These are phyloP conservation scores for Oxyruncus cristatus DNA, from an alignment of 2,113 vertebrate genomes.

Conservation along the genomic window DNA sequence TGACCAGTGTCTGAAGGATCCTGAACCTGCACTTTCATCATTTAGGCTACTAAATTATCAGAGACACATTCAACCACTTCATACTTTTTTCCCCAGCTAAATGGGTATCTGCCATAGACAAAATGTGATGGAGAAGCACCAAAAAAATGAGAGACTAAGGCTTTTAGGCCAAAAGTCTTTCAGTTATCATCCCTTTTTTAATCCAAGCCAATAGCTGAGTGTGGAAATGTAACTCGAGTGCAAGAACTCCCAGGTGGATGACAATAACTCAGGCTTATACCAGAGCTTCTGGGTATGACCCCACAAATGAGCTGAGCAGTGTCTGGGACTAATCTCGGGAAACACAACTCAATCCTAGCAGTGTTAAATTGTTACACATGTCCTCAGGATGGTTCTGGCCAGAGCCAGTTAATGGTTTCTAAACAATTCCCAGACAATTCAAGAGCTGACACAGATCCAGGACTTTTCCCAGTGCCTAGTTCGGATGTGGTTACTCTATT, in stretches of 20 bases:
- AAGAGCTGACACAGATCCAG: background rate
- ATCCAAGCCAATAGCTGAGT: background rate
- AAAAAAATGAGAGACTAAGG: background rate
- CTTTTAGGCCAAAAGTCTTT: background rate
- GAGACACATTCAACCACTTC: background rate
- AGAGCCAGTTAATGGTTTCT: background rate
- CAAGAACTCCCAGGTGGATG: background rate
- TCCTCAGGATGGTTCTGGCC: background rate
- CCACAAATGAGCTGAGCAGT: background rate
- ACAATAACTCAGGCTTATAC: background rate
- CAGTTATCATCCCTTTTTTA: background rate
- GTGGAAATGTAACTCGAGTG: background rate
- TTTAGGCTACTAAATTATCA: background rate
- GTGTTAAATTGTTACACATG: background rate
- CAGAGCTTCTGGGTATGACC: background rate
- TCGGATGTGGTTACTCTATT: background rate
- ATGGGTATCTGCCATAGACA: background rate
- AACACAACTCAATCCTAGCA: background rate
- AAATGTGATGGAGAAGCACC: background rate
- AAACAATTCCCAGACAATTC: background rate
- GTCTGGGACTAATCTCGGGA: background rate
- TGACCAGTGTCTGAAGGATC: background rate
- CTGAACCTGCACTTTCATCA: background rate
- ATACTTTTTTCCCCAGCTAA: background rate
- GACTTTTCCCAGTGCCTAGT: background rate